Evolutionary conservation across 1,140 invertebrate species (phyloP).

Genomic region (Tachypleus tridentatus): DNA sequence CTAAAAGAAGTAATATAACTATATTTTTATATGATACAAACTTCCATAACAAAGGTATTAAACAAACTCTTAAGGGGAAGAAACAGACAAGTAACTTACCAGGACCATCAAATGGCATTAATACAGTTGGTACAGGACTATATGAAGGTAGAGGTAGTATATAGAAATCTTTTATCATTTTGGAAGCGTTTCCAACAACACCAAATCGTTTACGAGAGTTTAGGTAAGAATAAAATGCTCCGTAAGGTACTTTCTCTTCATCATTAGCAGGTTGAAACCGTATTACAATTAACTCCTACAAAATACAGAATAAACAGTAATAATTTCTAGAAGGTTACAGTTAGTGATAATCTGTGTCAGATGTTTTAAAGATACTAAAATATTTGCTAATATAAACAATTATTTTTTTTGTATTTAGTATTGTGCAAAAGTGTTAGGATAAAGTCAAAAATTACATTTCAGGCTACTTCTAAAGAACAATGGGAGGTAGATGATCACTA

Average conservation of each 20-base stretch:
- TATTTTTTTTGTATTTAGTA: too few relatives aligned
- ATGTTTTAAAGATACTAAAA: neutral
- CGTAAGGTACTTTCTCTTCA: constrained; percentile 72
- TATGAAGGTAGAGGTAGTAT: constrained; percentile 71
- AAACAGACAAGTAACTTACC: constrained; percentile 41
- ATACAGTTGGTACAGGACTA: constrained; percentile 51
- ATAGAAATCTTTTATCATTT: constrained; percentile 86
- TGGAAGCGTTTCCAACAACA: constrained; percentile 51
- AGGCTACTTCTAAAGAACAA: too few relatives aligned
- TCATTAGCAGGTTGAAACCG: constrained; percentile 62
- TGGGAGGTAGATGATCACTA: too few relatives aligned
- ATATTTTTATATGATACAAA: too few relatives aligned
- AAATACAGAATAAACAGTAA: constrained; percentile 6
- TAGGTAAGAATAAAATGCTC: constrained; percentile 79
- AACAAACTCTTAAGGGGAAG: constrained; percentile 13
- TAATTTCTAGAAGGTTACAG: too few relatives aligned
- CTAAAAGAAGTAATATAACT: too few relatives aligned
- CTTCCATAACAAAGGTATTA: too few relatives aligned
- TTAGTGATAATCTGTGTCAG: neutral
- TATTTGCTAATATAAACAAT: too few relatives aligned
- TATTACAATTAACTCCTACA: constrained; percentile 65
- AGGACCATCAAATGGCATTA: constrained; percentile 58
- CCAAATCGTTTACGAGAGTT: constrained; percentile 57
- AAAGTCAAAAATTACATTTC: too few relatives aligned
- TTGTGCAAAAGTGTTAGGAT: too few relatives aligned